A percentile compares a stretch with the other conserved stretches of the same genome.
These are phyloP conservation scores for Drosophila erecta DNA, from an alignment of 1,140 invertebrate genomes.

Conservation along the genomic window DNA sequence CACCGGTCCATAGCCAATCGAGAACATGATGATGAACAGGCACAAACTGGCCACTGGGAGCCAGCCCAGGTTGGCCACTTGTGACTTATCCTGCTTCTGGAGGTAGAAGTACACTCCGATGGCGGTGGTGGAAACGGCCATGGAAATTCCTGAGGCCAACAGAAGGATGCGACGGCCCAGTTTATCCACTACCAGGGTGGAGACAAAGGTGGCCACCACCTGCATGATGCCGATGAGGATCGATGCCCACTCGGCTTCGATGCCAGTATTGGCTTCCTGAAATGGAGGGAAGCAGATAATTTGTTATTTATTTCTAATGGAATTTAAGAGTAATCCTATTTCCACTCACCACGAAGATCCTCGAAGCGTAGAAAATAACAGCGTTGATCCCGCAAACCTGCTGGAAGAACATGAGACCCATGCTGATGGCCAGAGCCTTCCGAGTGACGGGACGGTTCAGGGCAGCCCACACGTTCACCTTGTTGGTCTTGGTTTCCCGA, in stretches of 20 bases:
- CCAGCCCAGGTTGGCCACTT: slow-evolving; percentile 87
- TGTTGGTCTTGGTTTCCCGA: slow-evolving; percentile 86
- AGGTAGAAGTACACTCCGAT: slow-evolving; percentile 89
- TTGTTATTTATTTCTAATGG: neutral
- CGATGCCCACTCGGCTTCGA: slow-evolving; percentile 86
- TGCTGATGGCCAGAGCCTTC: slow-evolving; percentile 90
- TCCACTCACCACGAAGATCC: slow-evolving; percentile 87
- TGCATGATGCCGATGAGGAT: slow-evolving; percentile 93
- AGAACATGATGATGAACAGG: slow-evolving; percentile 91
- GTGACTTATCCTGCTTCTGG: slow-evolving; percentile 84
- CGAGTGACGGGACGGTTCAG: slow-evolving; percentile 87
- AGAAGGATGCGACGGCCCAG: slow-evolving; percentile 90
- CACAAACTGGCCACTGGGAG: slow-evolving; percentile 90
- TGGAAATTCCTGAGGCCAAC: slow-evolving; percentile 87
- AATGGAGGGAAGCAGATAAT: neutral
- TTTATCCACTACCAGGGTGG: slow-evolving; percentile 91
- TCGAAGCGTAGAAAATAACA: slow-evolving; percentile 91
- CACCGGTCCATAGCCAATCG: slow-evolving; percentile 91
- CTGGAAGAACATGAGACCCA: slow-evolving; percentile 93
- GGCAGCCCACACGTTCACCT: slow-evolving; percentile 86
- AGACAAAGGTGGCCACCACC: slow-evolving; percentile 89
- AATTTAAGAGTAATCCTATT: neutral
- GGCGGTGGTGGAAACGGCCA: slow-evolving; percentile 87
- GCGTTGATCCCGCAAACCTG: slow-evolving; percentile 94
- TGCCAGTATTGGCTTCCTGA: slow-evolving; percentile 86